Conservation (phyloP, 2,888 invertebrate species). For the Venustoraphidia nigricollis region DNA sequence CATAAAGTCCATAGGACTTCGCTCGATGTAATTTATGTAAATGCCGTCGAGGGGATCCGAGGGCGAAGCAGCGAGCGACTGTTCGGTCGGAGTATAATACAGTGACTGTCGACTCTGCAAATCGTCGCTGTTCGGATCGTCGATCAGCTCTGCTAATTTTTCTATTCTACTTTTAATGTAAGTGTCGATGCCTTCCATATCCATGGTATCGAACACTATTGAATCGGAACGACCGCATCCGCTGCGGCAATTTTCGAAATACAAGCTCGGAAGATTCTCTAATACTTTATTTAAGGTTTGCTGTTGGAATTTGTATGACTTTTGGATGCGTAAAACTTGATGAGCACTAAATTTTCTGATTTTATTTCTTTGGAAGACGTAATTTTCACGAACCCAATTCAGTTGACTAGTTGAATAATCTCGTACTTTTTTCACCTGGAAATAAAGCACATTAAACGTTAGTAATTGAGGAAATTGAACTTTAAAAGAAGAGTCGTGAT, state of each 20-base stretch:
- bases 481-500: not conserved
- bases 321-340: constrained; percentile 74
- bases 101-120: constrained; percentile 52
- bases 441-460: constrained; percentile 13
- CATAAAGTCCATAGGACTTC: constrained; percentile 15
- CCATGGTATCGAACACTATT: constrained; percentile 48
- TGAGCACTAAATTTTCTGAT: constrained; percentile 90
- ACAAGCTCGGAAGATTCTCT: constrained; percentile 79
- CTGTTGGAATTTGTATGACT: constrained; percentile 92
- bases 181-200: constrained; percentile 45
- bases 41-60: constrained; percentile 34
- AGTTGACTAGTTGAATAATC: constrained; percentile 85
- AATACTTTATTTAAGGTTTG: constrained; percentile 86
- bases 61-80: constrained; percentile 31
- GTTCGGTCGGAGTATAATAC: constrained; percentile 70
- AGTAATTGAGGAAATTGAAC: not conserved
- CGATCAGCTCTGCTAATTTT: constrained; percentile 34
- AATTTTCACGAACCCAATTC: constrained; percentile 89
- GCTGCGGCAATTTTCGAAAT: constrained; percentile 86
- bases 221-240: constrained; percentile 68
- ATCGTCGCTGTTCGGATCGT: constrained; percentile 33
- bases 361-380: constrained; percentile 87
- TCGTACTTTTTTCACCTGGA: constrained; percentile 74
- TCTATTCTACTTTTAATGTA: constrained; percentile 53
- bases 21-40: constrained; percentile 51